A percentile compares a stretch with the other conserved stretches of the same genome.
Evolutionary conservation across 2,113 vertebrate genomes (phyloP).

Genomic region (Porphyrio hochstetteri): DNA sequence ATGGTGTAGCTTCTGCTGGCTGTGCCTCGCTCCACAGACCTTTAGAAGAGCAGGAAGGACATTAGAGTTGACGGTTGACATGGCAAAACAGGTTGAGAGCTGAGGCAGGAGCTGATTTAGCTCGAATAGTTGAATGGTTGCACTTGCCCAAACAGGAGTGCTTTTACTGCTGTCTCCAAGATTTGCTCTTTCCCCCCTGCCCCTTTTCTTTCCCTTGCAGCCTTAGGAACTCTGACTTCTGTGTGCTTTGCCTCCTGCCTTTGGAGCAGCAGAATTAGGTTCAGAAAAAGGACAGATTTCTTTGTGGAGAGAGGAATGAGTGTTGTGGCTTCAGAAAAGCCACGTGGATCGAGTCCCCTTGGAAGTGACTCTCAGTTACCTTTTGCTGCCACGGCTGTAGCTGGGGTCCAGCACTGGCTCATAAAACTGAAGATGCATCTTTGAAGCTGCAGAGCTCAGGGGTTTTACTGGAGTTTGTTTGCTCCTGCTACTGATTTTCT

Average conservation of each 20-base stretch:
- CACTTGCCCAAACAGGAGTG: not conserved
- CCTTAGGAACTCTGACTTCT: not conserved
- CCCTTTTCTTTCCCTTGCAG: not conserved
- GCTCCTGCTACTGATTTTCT: not conserved
- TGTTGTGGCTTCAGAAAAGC: not conserved
- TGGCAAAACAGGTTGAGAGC: not conserved
- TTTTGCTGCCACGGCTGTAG: not conserved
- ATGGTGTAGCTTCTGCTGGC: not conserved
- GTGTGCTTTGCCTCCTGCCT: not conserved
- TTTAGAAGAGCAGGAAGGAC: not conserved
- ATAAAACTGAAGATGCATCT: not conserved
- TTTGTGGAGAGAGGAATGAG: not conserved
- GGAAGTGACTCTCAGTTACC: not conserved
- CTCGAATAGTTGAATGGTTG: not conserved
- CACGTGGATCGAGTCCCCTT: not conserved
- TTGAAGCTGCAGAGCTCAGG: constrained; percentile 25
- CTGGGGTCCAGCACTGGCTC: not conserved
- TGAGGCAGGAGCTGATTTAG: not conserved
- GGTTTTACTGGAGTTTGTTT: not conserved
- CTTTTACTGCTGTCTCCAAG: not conserved
- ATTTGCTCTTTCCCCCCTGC: not conserved
- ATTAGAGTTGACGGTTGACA: rapidly evolving
- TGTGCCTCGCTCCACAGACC: not conserved
- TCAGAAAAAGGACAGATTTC: not conserved
- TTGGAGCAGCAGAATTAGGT: not conserved